Evolutionary conservation across 2,797 vertebrate species (phyloP).

Genomic region (Anabacerthia variegaticeps): DNA sequence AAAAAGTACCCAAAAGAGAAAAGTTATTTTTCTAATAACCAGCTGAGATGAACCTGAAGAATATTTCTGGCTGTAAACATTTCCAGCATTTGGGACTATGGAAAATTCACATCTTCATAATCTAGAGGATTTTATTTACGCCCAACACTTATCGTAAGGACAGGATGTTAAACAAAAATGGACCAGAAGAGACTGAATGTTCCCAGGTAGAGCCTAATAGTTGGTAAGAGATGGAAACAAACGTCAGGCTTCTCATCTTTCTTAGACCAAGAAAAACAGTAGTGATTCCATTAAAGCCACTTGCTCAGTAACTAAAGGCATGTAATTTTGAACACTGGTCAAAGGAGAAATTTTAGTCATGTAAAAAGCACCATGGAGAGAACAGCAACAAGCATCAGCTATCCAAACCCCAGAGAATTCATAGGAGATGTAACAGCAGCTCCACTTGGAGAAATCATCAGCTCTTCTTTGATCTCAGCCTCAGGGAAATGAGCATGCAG

Average conservation of each 20-base stretch:
- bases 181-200: neutral
- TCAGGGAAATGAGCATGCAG: neutral
- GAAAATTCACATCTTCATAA: neutral
- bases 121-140: neutral
- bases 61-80: neutral
- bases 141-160: neutral
- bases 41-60: neutral
- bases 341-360: neutral
- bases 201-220: neutral
- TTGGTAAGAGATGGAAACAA: neutral
- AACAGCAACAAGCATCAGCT: neutral
- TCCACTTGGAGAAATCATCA: neutral
- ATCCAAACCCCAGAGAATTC: neutral
- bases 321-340: neutral
- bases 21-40: neutral
- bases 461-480: neutral
- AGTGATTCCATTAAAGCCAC: neutral
- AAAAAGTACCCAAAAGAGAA: neutral
- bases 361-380: neutral
- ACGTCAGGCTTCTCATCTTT: neutral
- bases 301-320: neutral
- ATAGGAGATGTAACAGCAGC: neutral
- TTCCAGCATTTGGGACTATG: neutral
- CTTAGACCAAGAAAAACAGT: neutral
- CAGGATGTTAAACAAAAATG: neutral